Percentiles rank a stretch among this genome's conserved stretches.
phyloP scores from a whole-genome alignment of 2,888 invertebrate species.

The Congeria kusceri region DNA sequence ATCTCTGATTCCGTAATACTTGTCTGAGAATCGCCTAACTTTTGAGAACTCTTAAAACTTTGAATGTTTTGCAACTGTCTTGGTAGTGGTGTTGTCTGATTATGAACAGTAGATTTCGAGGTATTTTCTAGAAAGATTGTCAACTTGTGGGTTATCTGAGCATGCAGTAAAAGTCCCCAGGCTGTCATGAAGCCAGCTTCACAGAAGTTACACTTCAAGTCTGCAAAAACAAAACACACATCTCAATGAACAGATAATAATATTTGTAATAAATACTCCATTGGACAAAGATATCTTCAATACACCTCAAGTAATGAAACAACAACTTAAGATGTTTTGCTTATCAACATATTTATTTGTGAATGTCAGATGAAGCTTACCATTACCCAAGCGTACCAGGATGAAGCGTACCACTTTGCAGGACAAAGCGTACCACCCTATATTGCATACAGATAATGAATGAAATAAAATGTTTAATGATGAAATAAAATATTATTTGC shows the following conservation, averaged over 20 bases:
- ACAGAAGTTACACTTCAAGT: conserved; percentile 79
- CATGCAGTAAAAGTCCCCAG: conserved; percentile 80
- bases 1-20: not conserved
- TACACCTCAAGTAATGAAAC: not conserved
- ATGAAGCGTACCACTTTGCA: no score
- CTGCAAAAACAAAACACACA: conserved; percentile 48
- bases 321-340: no score
- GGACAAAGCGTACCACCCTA: no score
- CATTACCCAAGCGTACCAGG: no score
- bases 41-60: conserved; percentile 1
- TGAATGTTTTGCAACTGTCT: not conserved
- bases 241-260: not conserved
- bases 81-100: no score
- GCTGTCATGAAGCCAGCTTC: conserved; percentile 79
- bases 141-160: conserved; percentile 79
- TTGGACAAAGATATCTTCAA: not conserved
- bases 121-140: conserved; percentile 74
- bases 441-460: no score
- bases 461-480: no score
- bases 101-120: conserved; percentile 13
- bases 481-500: no score
- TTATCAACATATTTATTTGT: no score
- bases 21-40: not conserved
- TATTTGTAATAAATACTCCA: not conserved
- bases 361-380: no score